phyloP scores from a whole-genome alignment of 2,113 vertebrate species.

The Electrona antarctica region DNA sequence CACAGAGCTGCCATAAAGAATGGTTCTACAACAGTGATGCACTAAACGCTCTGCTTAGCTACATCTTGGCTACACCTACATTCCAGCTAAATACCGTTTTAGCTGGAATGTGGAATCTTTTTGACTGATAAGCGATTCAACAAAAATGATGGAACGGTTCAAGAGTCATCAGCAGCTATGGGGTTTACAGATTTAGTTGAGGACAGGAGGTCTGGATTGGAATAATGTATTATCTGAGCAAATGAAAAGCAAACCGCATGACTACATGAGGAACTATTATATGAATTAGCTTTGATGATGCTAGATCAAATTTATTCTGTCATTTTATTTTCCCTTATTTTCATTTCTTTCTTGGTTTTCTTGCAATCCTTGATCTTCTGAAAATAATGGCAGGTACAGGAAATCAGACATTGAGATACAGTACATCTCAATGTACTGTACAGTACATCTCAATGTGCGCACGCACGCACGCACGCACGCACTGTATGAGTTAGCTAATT shows the following conservation, averaged over 20 bases:
- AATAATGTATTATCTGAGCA: background rate
- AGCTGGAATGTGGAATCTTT: background rate
- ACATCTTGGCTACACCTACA: slow-evolving; percentile 7
- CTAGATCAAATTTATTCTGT: slow-evolving; percentile 50
- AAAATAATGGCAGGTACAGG: slow-evolving; percentile 40
- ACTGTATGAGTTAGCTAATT: slow-evolving; percentile 22
- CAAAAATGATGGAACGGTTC: slow-evolving; percentile 28
- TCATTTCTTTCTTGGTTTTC: slow-evolving; percentile 25
- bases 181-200: slow-evolving; percentile 13
- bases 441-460: background rate
- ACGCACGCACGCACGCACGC: background rate
- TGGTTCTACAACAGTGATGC: background rate
- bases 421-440: background rate
- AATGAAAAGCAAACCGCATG: slow-evolving; percentile 34
- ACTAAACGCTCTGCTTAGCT: background rate
- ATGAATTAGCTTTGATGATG: slow-evolving; percentile 42
- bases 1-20: background rate
- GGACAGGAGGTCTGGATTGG: slow-evolving; percentile 3
- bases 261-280: slow-evolving; percentile 28
- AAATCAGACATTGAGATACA: slow-evolving; percentile 6
- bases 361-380: slow-evolving; percentile 42
- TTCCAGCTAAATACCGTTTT: slow-evolving; percentile 27
- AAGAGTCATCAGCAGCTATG: slow-evolving; percentile 16
- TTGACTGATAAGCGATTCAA: slow-evolving; percentile 29
- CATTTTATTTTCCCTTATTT: too few relatives aligned